phyloP scores from a whole-genome alignment of 2,797 vertebrate species.

The Sylvia borin region DNA sequence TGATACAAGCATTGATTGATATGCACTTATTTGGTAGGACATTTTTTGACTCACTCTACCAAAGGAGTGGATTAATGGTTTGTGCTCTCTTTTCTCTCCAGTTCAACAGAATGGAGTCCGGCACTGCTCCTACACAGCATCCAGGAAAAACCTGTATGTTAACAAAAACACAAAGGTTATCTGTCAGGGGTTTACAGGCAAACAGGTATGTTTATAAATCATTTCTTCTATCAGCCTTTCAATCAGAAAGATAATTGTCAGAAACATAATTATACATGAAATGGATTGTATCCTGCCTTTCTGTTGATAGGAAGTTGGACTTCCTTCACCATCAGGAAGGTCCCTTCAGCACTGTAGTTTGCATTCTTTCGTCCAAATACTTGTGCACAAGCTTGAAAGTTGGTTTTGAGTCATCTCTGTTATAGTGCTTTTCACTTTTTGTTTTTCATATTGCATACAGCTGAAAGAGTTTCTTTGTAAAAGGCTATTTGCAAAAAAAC shows the following conservation, averaged over 20 bases:
- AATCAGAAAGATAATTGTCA: neutral
- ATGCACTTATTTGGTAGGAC: neutral
- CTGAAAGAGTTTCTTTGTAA: neutral
- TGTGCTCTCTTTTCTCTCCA: slow-evolving; percentile 52
- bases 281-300: neutral
- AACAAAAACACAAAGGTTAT: slow-evolving; percentile 92
- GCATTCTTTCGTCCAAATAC: neutral
- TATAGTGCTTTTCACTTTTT: neutral
- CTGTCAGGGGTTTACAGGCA: slow-evolving; percentile 98
- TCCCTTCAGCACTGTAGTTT: neutral
- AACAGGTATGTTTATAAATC: slow-evolving; percentile 86
- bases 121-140: slow-evolving; percentile 85
- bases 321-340: neutral
- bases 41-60: neutral
- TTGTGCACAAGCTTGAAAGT: neutral
- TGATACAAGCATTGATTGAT: neutral
- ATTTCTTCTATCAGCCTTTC: neutral
- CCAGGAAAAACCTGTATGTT: slow-evolving; percentile 90
- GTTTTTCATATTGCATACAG: neutral
- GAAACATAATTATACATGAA: rapidly evolving
- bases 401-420: neutral
- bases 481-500: neutral
- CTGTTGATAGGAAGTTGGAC: neutral
- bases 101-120: slow-evolving; percentile 92
- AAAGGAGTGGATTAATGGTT: neutral